Evolutionary conservation across 2,113 vertebrate genomes (phyloP).

Genomic region (Pedetes capensis): DNA sequence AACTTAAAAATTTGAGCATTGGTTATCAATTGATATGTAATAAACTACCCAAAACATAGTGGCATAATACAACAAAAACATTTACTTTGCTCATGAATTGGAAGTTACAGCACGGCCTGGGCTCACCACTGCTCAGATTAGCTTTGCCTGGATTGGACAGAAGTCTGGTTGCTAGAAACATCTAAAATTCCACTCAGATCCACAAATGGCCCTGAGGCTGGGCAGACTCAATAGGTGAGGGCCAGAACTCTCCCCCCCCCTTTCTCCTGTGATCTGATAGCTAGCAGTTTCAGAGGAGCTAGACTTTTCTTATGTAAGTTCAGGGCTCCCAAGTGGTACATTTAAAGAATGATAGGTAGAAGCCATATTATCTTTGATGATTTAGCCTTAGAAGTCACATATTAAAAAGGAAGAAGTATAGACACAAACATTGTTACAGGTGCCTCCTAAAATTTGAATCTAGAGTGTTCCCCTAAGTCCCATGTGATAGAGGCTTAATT

Average conservation of each 20-base stretch:
- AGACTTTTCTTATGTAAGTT: background rate
- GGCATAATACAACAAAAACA: background rate
- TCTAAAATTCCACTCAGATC: fast-evolving
- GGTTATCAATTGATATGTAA: background rate
- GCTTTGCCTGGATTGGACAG: background rate
- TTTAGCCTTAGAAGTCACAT: background rate
- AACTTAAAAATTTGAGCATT: background rate
- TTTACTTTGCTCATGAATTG: background rate
- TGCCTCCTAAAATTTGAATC: too few species aligned
- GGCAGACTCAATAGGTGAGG: too few species aligned
- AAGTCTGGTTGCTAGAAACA: background rate
- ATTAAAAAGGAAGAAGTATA: background rate
- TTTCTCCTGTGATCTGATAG: background rate
- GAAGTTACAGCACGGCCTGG: background rate
- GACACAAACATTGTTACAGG: background rate
- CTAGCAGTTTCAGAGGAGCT: background rate
- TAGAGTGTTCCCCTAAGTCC: too few species aligned
- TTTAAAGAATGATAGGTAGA: background rate
- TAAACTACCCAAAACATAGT: background rate
- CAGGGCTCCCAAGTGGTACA: background rate
- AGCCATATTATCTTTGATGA: background rate
- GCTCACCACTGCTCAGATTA: background rate
- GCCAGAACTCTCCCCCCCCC: fast-evolving
- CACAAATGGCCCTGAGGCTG: background rate
- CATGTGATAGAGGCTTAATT: too few species aligned